These are phyloP conservation scores for Chrysolina americana DNA, from an alignment of 2,888 invertebrate genomes.

Conservation along the genomic window DNA sequence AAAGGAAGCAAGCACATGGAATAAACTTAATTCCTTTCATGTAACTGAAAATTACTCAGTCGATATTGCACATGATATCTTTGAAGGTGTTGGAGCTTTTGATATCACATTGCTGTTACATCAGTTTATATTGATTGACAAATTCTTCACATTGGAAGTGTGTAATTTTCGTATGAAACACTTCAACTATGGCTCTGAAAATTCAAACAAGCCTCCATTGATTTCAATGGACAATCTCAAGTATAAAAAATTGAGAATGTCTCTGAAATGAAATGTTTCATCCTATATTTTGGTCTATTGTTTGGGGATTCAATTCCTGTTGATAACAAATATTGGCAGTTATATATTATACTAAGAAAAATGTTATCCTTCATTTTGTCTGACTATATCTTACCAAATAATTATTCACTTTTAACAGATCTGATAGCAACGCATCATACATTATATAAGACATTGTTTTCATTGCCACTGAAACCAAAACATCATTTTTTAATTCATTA, in stretches of 20 bases:
- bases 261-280: conserved; percentile 24
- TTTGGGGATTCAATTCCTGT: neutral
- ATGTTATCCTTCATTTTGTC: neutral
- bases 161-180: neutral
- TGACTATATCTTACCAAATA: neutral
- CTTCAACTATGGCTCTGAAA: conserved; percentile 8
- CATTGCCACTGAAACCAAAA: too few relatives aligned
- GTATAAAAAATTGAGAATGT: neutral
- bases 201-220: conserved; percentile 6
- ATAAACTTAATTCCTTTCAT: conserved; percentile 23
- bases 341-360: neutral
- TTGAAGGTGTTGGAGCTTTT: conserved; percentile 4
- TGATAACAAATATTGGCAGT: neutral
- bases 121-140: neutral
- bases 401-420: neutral
- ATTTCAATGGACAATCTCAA: neutral
- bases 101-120: neutral
- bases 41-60: neutral
- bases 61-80: neutral
- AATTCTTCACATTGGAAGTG: neutral
- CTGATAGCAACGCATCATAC: neutral
- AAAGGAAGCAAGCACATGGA: conserved; percentile 46
- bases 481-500: too few relatives aligned
- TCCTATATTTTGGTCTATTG: neutral
- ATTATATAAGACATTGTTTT: neutral